Evolutionary conservation across 2,888 invertebrate genomes (phyloP).

Genomic region (Acanthosoma haemorrhoidale): DNA sequence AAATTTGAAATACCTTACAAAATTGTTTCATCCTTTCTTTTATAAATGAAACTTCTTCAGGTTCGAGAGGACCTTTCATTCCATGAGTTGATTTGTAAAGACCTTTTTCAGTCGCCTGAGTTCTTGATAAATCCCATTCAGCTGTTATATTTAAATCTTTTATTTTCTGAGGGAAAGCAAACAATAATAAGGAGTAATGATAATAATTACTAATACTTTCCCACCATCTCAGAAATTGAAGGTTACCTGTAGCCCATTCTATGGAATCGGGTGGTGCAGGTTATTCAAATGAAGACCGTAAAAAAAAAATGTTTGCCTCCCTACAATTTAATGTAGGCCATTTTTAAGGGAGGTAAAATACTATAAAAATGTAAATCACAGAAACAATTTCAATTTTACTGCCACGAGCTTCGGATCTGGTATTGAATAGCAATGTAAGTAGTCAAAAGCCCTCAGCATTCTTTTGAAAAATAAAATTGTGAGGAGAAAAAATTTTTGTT

Average conservation of each 20-base stretch:
- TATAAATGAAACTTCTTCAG: neutral
- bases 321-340: too few relatives aligned
- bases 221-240: too few relatives aligned
- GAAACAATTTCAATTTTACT: too few relatives aligned
- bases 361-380: neutral
- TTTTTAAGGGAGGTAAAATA: too few relatives aligned
- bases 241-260: too few relatives aligned
- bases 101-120: neutral
- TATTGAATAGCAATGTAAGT: too few relatives aligned
- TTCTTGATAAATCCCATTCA: neutral
- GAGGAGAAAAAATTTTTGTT: neutral
- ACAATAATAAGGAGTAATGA: neutral
- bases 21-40: neutral
- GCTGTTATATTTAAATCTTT: neutral
- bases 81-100: neutral
- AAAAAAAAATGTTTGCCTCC: too few relatives aligned
- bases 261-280: too few relatives aligned
- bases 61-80: neutral
- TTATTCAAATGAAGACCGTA: too few relatives aligned
- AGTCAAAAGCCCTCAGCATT: too few relatives aligned
- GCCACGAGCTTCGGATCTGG: too few relatives aligned
- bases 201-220: too few relatives aligned
- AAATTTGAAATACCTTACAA: neutral
- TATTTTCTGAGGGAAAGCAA: neutral
- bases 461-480: neutral